These are phyloP conservation scores for Elephantulus edwardii DNA, from an alignment of 2,113 vertebrate species.

Conservation along the genomic window DNA sequence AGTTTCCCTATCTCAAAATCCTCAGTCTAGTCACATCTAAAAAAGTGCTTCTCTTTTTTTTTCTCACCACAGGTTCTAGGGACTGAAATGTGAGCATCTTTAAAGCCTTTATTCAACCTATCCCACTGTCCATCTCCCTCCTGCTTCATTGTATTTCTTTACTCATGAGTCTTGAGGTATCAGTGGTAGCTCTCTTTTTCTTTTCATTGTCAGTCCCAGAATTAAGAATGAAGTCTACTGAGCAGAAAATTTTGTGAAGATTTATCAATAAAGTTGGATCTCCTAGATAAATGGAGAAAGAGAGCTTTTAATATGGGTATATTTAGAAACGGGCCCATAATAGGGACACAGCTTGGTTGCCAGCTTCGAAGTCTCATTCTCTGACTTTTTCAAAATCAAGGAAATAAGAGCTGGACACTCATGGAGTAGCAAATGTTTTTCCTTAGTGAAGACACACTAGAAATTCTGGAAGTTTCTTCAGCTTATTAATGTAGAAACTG, in stretches of 20 bases:
- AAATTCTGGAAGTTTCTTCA: constrained; percentile 57
- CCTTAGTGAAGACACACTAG: constrained; percentile 38
- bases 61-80: background rate
- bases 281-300: background rate
- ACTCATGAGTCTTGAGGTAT: background rate
- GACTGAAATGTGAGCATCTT: background rate
- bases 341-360: background rate
- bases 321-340: too few relatives aligned
- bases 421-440: constrained; percentile 2
- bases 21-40: background rate
- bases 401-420: background rate
- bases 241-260: background rate
- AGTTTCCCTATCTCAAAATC: background rate
- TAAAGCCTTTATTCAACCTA: background rate
- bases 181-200: background rate
- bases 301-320: background rate
- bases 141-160: background rate
- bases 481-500: constrained; percentile 52
- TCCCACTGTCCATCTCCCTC: background rate
- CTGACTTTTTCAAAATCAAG: background rate
- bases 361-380: background rate
- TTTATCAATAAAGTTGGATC: background rate
- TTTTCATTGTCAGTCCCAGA: background rate
- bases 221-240: background rate
- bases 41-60: background rate